These are phyloP conservation scores for Drosophila triauraria DNA, from an alignment of 1,140 invertebrate genomes.

Conservation along the genomic window DNA sequence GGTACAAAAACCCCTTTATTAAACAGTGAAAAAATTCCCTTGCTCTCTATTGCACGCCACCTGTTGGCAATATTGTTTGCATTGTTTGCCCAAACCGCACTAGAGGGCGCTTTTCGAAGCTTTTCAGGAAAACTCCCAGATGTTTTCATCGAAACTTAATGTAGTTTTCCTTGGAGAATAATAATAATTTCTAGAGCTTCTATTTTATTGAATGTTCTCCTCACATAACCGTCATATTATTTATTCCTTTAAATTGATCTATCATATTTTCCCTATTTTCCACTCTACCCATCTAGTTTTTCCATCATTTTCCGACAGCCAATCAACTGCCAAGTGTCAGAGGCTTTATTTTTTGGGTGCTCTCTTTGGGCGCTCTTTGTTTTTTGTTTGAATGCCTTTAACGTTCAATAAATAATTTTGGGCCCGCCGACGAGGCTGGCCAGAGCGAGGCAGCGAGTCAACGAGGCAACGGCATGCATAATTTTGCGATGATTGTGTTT, in stretches of 20 bases:
- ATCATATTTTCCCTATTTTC: neutral
- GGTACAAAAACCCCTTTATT: constrained; percentile 5
- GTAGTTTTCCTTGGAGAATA: neutral
- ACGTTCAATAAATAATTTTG: constrained; percentile 69
- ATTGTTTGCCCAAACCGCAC: neutral
- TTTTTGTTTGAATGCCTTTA: constrained; percentile 62
- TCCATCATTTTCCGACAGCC: constrained; percentile 33
- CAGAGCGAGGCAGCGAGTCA: constrained; percentile 12
- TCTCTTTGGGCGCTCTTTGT: constrained; percentile 7
- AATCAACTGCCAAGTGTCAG: constrained; percentile 58
- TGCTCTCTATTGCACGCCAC: neutral
- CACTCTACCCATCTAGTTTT: neutral
- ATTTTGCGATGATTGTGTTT: constrained; percentile 76
- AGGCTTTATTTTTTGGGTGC: neutral
- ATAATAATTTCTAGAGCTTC: neutral
- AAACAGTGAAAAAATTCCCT: neutral
- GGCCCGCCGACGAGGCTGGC: constrained; percentile 16
- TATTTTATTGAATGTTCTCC: too few species aligned
- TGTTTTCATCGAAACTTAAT: neutral
- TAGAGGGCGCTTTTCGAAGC: constrained; percentile 11
- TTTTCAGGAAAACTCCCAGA: neutral
- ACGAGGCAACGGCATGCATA: constrained; percentile 60
- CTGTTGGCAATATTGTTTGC: neutral
- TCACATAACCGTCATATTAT: neutral
- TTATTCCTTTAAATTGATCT: neutral